Evolutionary conservation across 2,113 vertebrate genomes (phyloP).

Genomic region (Mustelus asterias): DNA sequence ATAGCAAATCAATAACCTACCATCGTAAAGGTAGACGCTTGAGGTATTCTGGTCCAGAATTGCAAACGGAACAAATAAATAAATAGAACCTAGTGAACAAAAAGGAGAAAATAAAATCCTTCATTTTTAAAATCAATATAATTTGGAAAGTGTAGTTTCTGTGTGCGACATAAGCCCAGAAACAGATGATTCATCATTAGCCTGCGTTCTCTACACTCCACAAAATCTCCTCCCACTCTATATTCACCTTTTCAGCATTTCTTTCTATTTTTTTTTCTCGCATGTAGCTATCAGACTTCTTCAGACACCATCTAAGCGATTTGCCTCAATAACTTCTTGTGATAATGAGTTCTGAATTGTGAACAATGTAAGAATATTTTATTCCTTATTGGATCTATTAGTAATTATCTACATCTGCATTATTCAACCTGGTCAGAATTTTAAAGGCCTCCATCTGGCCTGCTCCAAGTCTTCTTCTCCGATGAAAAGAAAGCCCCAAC

Average conservation of each 20-base stretch:
- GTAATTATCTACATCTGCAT: neutral
- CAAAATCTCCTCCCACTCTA: neutral
- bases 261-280: neutral
- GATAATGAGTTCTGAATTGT: neutral
- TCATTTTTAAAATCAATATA: neutral
- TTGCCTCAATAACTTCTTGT: neutral
- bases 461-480: neutral
- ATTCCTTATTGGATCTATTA: neutral
- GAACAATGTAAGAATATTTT: neutral
- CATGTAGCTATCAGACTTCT: neutral
- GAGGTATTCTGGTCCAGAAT: constrained; percentile 96
- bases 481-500: neutral
- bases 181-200: neutral
- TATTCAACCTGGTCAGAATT: neutral
- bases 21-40: constrained; percentile 89
- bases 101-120: constrained; percentile 36
- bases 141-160: too few species aligned
- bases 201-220: neutral
- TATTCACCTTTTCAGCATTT: neutral
- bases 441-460: neutral
- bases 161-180: neutral
- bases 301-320: neutral
- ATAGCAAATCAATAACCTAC: constrained; percentile 56
- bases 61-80: constrained; percentile 97
- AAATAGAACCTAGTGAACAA: constrained; percentile 81